Conservation (phyloP, 2,797 vertebrate species). For the Distichodus sexfasciatus region DNA sequence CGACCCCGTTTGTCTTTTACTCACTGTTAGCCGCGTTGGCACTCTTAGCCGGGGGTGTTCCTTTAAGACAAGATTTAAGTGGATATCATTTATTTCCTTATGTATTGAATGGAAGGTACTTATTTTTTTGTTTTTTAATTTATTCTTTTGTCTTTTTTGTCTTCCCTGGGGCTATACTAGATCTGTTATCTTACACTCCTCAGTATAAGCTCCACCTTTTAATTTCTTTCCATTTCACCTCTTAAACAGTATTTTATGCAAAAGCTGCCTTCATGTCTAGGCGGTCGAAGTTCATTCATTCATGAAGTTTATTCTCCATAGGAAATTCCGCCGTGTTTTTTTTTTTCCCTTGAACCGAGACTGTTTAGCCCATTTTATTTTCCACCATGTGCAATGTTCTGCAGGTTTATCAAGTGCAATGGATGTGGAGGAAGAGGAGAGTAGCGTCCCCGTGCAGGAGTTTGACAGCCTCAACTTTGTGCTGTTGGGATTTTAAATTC, state of each 20-base stretch:
- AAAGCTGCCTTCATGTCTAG: conserved; percentile 72
- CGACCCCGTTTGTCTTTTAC: too few relatives aligned
- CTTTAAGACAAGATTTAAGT: conserved; percentile 49
- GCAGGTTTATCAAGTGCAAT: conserved; percentile 27
- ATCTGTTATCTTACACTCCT: conserved; percentile 70
- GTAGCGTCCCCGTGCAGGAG: conserved; percentile 12
- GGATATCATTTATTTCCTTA: conserved; percentile 48
- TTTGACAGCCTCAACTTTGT: conserved; percentile 18
- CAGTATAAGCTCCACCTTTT: conserved; percentile 63
- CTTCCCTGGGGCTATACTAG: conserved; percentile 58
- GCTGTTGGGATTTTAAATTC: conserved; percentile 10
- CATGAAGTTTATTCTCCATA: conserved; percentile 5
- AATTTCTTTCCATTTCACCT: conserved; percentile 48
- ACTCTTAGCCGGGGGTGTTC: too few relatives aligned
- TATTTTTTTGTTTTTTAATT: conserved; percentile 61
- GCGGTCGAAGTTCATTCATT: conserved; percentile 54
- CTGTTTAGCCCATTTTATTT: conserved; percentile 30
- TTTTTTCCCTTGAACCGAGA: conserved; percentile 31
- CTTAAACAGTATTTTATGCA: conserved; percentile 73
- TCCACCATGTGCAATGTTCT: conserved; percentile 39
- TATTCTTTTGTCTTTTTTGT: conserved; percentile 61
- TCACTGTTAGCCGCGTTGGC: too few relatives aligned
- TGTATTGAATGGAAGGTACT: conserved; percentile 61
- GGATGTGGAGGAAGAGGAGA: conserved; percentile 14
- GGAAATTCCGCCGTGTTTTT: conserved; percentile 8